Conservation (phyloP, 2,113 vertebrate species). For the Acanthochromis polyacanthus region DNA sequence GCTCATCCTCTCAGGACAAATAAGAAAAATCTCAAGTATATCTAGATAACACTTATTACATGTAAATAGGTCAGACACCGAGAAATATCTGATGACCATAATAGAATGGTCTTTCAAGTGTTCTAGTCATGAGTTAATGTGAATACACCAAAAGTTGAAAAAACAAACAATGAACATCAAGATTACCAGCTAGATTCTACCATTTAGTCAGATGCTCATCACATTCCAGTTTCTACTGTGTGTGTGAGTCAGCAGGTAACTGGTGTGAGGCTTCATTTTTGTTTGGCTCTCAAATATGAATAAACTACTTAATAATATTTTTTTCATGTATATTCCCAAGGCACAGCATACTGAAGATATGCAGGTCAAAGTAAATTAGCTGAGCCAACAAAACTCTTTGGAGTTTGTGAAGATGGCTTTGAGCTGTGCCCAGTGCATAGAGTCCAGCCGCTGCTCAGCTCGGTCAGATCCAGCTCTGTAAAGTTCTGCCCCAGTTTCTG, state of each 20-base stretch:
- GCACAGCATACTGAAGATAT: constrained; percentile 65
- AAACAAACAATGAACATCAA: constrained; percentile 27
- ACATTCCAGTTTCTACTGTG: constrained; percentile 27
- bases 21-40: constrained; percentile 44
- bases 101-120: constrained; percentile 18
- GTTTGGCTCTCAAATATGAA: constrained; percentile 41
- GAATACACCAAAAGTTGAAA: constrained; percentile 20
- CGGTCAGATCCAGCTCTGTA: constrained; percentile 13
- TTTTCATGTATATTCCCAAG: constrained; percentile 41
- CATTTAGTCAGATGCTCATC: constrained; percentile 4
- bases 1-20: constrained; percentile 19
- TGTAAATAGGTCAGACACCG: constrained; percentile 15
- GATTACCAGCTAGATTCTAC: constrained; percentile 19
- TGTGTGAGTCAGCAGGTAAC: not conserved
- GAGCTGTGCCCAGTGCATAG: constrained; percentile 53
- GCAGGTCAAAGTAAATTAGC: constrained; percentile 47
- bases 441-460: constrained; percentile 25
- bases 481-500: constrained; percentile 23
- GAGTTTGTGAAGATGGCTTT: constrained; percentile 58
- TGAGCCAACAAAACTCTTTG: constrained; percentile 58
- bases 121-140: constrained; percentile 21
- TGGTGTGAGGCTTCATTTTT: not conserved
- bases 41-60: constrained; percentile 20
- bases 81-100: not conserved
- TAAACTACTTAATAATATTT: constrained; percentile 29